Evolutionary conservation across 2,113 vertebrate genomes (phyloP).

Genomic region (Triplophysa tibetana): DNA sequence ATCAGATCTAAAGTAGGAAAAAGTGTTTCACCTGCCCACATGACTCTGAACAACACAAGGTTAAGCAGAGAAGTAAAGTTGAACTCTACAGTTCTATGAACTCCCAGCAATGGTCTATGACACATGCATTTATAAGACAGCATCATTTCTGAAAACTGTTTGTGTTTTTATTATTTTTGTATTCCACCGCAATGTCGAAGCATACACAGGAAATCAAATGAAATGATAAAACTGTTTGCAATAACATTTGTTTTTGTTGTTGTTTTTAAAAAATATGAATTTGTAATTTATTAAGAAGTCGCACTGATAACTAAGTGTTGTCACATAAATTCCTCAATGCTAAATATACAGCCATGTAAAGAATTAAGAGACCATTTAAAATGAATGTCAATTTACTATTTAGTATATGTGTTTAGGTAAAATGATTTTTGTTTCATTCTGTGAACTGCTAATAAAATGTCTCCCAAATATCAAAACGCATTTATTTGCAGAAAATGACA

Average conservation of each 20-base stretch:
- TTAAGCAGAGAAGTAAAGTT: constrained; percentile 39
- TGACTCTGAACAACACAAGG: constrained; percentile 43
- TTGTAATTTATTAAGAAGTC: no score
- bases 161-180: no score
- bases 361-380: no score
- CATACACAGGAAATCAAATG: background rate
- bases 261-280: background rate
- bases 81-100: constrained; percentile 31
- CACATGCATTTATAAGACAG: background rate
- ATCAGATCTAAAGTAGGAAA: constrained; percentile 39
- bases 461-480: no score
- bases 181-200: no score
- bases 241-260: background rate
- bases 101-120: background rate
- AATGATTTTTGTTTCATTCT: no score
- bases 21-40: constrained; percentile 39
- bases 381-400: no score
- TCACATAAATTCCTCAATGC: background rate
- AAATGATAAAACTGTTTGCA: background rate
- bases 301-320: background rate
- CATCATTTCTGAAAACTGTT: background rate
- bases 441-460: no score
- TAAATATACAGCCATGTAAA: no score
- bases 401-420: no score
- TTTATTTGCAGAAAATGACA: no score